These are phyloP conservation scores for Drosophila nasuta DNA, from an alignment of 1,140 invertebrate genomes.

Conservation along the genomic window DNA sequence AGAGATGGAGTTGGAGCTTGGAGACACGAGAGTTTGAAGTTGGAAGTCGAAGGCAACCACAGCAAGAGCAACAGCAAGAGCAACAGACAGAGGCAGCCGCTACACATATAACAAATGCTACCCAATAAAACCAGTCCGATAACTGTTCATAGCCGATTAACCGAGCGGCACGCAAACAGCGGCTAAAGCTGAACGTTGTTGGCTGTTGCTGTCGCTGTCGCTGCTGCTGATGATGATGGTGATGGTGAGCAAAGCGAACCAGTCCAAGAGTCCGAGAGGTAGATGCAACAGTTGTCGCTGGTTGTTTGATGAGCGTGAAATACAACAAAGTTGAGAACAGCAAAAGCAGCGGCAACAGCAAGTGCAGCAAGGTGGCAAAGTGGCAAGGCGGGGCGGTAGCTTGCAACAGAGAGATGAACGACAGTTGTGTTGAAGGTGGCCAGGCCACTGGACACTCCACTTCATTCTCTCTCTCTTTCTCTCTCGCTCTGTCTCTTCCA, in stretches of 20 bases:
- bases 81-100: constrained; percentile 32
- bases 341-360: constrained; percentile 41
- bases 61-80: neutral
- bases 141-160: constrained; percentile 81
- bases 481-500: constrained; percentile 38
- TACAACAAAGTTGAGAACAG: constrained; percentile 72
- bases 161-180: constrained; percentile 69
- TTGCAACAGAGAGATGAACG: constrained; percentile 40
- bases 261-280: constrained; percentile 23
- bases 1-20: neutral
- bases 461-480: neutral
- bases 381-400: constrained; percentile 26
- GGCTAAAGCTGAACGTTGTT: constrained; percentile 10
- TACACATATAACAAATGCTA: constrained; percentile 71
- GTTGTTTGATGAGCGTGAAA: constrained; percentile 78
- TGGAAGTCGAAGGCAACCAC: neutral
- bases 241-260: constrained; percentile 38
- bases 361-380: constrained; percentile 35
- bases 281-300: constrained; percentile 73
- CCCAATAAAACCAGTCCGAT: constrained; percentile 77
- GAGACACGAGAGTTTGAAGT: neutral
- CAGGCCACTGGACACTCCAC: constrained; percentile 43
- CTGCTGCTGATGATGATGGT: neutral
- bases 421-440: constrained; percentile 58
- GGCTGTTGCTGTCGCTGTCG: too few relatives aligned